A percentile compares a stretch with the other conserved stretches of the same genome.
Evolutionary conservation across 2,113 vertebrate genomes (phyloP).

Genomic region (Apodemus speciosus): DNA sequence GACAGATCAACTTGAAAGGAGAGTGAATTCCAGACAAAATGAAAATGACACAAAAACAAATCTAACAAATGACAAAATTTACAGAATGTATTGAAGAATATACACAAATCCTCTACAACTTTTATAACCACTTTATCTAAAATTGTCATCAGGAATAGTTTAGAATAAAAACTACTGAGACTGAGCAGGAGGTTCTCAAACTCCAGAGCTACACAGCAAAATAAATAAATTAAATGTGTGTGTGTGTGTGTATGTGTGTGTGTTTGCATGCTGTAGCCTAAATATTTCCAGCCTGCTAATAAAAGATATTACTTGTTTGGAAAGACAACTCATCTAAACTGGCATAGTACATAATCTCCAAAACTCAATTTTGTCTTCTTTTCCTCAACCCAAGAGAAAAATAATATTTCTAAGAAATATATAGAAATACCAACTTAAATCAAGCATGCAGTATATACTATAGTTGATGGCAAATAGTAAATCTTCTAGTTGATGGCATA

Average conservation of each 20-base stretch:
- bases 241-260: too few species aligned
- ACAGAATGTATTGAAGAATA: background rate
- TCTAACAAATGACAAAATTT: background rate
- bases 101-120: background rate
- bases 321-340: background rate
- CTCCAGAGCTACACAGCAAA: background rate
- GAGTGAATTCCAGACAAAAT: background rate
- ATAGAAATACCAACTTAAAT: background rate
- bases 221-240: background rate
- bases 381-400: background rate
- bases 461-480: too few species aligned
- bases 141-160: background rate
- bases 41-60: background rate
- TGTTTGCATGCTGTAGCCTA: background rate
- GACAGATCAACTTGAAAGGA: background rate
- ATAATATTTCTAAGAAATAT: slow-evolving; percentile 31
- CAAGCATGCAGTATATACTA: background rate
- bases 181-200: background rate
- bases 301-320: background rate
- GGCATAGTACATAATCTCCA: background rate
- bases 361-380: background rate
- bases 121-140: background rate
- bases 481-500: background rate
- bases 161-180: background rate
- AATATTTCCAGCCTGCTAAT: background rate